Base-by-base conservation (phyloP, 2,797 vertebrate genomes). In the Picus viridis region DNA sequence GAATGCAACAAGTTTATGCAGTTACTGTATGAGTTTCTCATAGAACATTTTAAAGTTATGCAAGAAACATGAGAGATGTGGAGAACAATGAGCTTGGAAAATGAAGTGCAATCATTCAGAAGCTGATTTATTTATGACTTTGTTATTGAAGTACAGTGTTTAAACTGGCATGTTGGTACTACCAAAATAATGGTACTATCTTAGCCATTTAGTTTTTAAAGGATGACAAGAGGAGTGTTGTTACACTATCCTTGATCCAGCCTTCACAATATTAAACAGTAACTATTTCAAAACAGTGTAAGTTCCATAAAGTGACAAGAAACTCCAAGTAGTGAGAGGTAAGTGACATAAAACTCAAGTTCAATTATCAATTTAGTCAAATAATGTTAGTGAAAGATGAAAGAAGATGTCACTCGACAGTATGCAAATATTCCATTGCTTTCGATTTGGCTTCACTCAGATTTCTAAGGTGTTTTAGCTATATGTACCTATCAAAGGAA, bases 1-100 rank as follows among this genome's bases (percentile, higher is more conserved):
- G 75, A 91, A 86, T 22, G 82, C 85, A 93, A 93, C 87, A 91
- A 91, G 89, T 91, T 83, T 59, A 69, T 61, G 41, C 47, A 75
- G 58, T 30, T 65, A 63, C 15, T 59, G 15, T 7, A 8, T 4
- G 23, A 86, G 58, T 71, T 83, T 62, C 49, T 62, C 29, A 23
- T 0, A 30, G 26, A 72, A 78, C 18, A 32, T 41, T 83, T 78
- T 63, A 34, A 79, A 79, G 43, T 41, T 39, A 32, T 2, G 12
- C 36, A 81, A 79, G 43, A 86, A 83, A 86, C 53, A 27, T 0
- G 19, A 78, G 12, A 51, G 73, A 77, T 6, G 6, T 16, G 4
- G 26, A 86, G 19, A 90, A 39, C 4, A 43, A 49, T 41, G 27
- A 53, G 64, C 41, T 86, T 36, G 59, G 53, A 78, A 93, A 85